A percentile compares a stretch with the other conserved stretches of the same genome.
Conservation (phyloP, 2,888 invertebrate species). For the Eurytoma californica region DNA sequence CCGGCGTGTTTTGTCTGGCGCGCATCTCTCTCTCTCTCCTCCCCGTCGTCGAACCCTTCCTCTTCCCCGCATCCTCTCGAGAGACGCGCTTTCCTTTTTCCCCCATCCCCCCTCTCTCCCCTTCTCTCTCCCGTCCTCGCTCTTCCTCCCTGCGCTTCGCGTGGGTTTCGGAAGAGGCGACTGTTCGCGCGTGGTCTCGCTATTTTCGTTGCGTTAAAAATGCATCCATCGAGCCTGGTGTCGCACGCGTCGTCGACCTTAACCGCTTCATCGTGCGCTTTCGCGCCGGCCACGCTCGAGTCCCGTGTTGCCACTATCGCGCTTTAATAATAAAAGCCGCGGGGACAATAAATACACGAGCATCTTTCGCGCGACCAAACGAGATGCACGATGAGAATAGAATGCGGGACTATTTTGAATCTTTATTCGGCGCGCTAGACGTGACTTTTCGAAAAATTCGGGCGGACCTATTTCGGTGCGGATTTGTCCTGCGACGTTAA, state of each 20-base stretch:
- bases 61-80: not conserved
- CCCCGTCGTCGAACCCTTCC: conserved; percentile 24
- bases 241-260: conserved; percentile 59
- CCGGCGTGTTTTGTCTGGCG: conserved; percentile 69
- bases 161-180: not conserved
- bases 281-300: conserved; percentile 30
- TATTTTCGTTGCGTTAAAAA: conserved; percentile 74
- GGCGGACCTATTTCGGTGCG: conserved; percentile 22
- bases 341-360: conserved; percentile 45
- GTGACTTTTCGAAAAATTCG: conserved; percentile 39
- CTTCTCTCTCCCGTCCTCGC: not conserved
- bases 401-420: conserved; percentile 43
- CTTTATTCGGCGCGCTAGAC: conserved; percentile 34
- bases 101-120: not conserved
- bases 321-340: conserved; percentile 44
- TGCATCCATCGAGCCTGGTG: conserved; percentile 64
- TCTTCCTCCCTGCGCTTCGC: conserved; percentile 45
- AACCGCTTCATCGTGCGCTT: conserved; percentile 39
- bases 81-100: conserved; percentile 29
- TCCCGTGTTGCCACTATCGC: not conserved
- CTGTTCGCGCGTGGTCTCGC: conserved; percentile 58
- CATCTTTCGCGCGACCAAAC: conserved; percentile 4
- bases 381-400: not conserved
- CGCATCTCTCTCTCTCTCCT: not conserved
- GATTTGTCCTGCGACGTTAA: not conserved